phyloP scores from a whole-genome alignment of 1,140 invertebrate species.

The Zaprionus camerounensis region DNA sequence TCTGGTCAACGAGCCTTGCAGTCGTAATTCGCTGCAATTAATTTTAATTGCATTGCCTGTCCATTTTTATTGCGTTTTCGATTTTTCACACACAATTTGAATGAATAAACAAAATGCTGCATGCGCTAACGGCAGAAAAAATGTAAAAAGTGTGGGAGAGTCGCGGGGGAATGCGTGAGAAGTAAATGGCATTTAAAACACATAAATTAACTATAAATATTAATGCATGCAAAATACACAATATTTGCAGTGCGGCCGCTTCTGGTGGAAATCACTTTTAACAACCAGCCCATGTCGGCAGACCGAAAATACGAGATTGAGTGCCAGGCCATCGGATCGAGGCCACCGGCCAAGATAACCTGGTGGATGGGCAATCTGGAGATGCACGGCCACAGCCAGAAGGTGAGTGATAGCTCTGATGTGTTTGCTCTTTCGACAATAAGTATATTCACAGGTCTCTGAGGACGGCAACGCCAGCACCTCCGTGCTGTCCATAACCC shows the following conservation, averaged over 20 bases:
- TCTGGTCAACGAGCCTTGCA: slow-evolving; percentile 35
- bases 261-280: slow-evolving; percentile 90
- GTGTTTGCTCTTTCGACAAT: too few species aligned
- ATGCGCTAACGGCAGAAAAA: slow-evolving; percentile 31
- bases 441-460: slow-evolving; percentile 86
- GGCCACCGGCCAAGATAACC: slow-evolving; percentile 90
- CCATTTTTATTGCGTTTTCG: slow-evolving; percentile 73
- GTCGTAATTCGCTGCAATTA: slow-evolving; percentile 79
- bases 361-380: slow-evolving; percentile 92
- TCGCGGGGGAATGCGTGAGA: not conserved
- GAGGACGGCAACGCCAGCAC: slow-evolving; percentile 92
- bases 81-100: slow-evolving; percentile 82
- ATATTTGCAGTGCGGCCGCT: slow-evolving; percentile 90
- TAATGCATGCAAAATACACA: slow-evolving; percentile 51
- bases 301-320: slow-evolving; percentile 90
- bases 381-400: slow-evolving; percentile 85
- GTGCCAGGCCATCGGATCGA: slow-evolving; percentile 91
- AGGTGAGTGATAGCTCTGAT: slow-evolving; percentile 49
- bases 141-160: slow-evolving; percentile 6
- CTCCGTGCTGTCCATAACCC: slow-evolving; percentile 90
- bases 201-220: slow-evolving; percentile 79
- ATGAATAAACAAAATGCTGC: slow-evolving; percentile 74
- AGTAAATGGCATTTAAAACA: slow-evolving; percentile 75
- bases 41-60: slow-evolving; percentile 79
- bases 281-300: slow-evolving; percentile 92